These are phyloP conservation scores for Cebidichthys violaceus DNA, from an alignment of 2,113 vertebrate species.

Conservation along the genomic window DNA sequence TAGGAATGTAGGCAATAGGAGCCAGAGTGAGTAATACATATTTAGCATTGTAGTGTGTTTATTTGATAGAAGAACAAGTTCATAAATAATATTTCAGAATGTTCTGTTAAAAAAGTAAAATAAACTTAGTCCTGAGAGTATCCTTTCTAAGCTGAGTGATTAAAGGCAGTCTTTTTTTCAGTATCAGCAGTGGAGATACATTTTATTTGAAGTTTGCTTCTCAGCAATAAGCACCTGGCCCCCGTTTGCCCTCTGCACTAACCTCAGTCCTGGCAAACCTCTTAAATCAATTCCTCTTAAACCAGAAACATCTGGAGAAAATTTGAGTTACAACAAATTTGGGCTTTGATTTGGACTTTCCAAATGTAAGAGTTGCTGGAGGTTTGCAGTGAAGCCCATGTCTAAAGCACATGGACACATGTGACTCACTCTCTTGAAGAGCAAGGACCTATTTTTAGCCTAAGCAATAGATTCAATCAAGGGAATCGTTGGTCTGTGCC, in stretches of 20 bases:
- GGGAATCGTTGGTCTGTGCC: slow-evolving; percentile 42
- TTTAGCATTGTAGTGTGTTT: neutral
- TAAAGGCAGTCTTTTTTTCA: slow-evolving; percentile 14
- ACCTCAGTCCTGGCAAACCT: slow-evolving; percentile 43
- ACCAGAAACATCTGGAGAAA: slow-evolving; percentile 27
- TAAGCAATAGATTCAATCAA: slow-evolving; percentile 32
- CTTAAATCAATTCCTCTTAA: slow-evolving; percentile 20
- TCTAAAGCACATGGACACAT: slow-evolving; percentile 16
- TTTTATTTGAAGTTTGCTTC: slow-evolving; percentile 36
- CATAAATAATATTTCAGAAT: neutral
- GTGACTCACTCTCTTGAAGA: slow-evolving; percentile 46
- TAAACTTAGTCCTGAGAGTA: slow-evolving; percentile 2
- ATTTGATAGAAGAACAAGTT: neutral
- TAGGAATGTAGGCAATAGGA: neutral
- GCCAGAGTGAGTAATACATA: neutral
- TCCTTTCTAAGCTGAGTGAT: slow-evolving; percentile 3
- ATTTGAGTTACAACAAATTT: slow-evolving; percentile 30
- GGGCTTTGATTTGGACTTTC: slow-evolving; percentile 45
- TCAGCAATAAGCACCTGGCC: slow-evolving; percentile 1
- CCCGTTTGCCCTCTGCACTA: slow-evolving; percentile 26
- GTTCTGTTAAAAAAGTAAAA: neutral
- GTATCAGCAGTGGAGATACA: slow-evolving; percentile 30
- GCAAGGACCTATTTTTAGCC: slow-evolving; percentile 21
- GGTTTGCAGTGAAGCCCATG: slow-evolving; percentile 33
- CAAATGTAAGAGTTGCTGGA: slow-evolving; percentile 26